Conservation (phyloP, 2,113 vertebrate genomes). For the Cryptomyrus ogoouensis region DNA sequence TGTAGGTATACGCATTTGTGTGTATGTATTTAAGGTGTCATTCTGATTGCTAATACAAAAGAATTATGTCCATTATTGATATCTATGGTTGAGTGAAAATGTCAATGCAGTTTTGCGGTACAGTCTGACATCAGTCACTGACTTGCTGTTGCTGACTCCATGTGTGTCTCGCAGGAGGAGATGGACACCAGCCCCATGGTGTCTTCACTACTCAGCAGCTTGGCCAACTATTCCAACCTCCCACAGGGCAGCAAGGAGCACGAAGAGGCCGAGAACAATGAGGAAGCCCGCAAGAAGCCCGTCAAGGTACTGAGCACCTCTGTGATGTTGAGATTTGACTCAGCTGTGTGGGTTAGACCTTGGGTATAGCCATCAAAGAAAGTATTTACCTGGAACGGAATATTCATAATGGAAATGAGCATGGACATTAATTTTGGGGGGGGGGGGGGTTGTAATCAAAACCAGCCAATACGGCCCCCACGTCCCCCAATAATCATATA, state of each 20-base stretch:
- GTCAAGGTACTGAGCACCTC: constrained; percentile 50
- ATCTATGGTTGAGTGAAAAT: neutral
- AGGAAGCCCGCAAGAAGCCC: constrained; percentile 73
- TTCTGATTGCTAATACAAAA: neutral
- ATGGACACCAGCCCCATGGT: constrained; percentile 99
- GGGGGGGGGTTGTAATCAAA: neutral
- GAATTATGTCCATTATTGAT: neutral
- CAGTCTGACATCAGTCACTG: neutral
- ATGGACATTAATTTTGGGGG: neutral
- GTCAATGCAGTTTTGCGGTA: neutral
- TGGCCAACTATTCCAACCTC: constrained; percentile 96
- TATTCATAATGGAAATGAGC: neutral
- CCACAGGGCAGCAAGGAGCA: constrained; percentile 92
- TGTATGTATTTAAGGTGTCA: neutral
- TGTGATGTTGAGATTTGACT: neutral
- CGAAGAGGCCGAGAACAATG: constrained; percentile 91
- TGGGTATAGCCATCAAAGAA: neutral
- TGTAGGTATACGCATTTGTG: neutral
- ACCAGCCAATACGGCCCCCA: neutral
- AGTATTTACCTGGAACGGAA: neutral
- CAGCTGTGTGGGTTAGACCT: neutral
- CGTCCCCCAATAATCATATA: neutral
- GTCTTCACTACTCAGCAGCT: constrained; percentile 87
- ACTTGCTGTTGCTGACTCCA: neutral
- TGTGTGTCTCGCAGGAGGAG: constrained; percentile 71